Percentiles rank a stretch among this genome's conserved stretches.
These are phyloP conservation scores for Apaloderma vittatum DNA, from an alignment of 2,113 vertebrate genomes.

Conservation along the genomic window DNA sequence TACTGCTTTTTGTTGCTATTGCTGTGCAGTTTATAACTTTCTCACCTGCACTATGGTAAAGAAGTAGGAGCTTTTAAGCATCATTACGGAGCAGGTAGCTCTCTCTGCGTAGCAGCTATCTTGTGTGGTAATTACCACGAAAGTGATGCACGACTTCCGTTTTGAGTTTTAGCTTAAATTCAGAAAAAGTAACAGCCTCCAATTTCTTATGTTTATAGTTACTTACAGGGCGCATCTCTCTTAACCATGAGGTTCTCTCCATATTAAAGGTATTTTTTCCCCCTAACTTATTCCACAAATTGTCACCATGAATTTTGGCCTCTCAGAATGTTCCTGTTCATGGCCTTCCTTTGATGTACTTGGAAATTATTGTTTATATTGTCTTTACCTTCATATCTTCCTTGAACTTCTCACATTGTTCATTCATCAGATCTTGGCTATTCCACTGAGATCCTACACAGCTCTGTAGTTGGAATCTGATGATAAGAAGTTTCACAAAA, in stretches of 20 bases:
- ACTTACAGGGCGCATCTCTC: neutral
- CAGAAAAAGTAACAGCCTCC: neutral
- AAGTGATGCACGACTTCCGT: neutral
- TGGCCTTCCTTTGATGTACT: neutral
- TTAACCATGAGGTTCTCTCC: neutral
- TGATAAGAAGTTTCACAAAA: neutral
- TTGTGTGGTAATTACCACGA: neutral
- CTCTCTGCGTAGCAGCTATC: neutral
- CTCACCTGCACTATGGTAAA: neutral
- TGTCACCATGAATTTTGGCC: neutral
- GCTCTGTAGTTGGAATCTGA: neutral
- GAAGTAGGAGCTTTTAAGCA: neutral
- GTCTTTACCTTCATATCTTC: neutral
- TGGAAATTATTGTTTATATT: neutral
- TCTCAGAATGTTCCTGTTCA: neutral
- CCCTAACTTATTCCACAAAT: neutral
- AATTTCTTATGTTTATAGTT: neutral
- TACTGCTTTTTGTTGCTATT: neutral
- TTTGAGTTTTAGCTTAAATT: neutral
- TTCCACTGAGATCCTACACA: neutral
- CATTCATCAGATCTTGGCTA: neutral
- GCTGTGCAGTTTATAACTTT: neutral
- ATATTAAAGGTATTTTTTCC: rapidly evolving
- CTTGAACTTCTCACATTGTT: neutral
- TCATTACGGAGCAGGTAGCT: neutral